phyloP scores from a whole-genome alignment of 1,140 invertebrate species.

The Polyergus mexicanus region DNA sequence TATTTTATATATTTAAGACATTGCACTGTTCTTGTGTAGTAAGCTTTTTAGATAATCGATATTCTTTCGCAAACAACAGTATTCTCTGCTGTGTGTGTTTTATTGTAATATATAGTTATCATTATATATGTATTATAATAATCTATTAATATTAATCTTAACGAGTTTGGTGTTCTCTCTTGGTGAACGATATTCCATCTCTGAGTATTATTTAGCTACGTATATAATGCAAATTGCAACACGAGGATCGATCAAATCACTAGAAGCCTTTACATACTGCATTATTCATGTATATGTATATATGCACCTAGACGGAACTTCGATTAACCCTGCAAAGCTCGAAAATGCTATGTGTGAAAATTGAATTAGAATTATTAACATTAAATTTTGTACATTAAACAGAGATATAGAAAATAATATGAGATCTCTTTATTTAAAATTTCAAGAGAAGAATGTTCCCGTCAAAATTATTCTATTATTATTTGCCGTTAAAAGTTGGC shows the following conservation, averaged over 20 bases:
- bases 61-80: conserved; percentile 1
- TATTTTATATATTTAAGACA: conserved; percentile 9
- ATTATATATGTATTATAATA: conserved; percentile 10
- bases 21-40: not conserved
- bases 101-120: not conserved
- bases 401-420: conserved; percentile 31
- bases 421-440: not conserved
- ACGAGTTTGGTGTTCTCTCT: conserved; percentile 55
- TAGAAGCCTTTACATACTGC: conserved; percentile 6
- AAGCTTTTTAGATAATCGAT: conserved; percentile 1
- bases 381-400: conserved; percentile 27
- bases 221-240: conserved; percentile 30
- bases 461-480: not conserved
- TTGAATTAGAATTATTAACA: not conserved
- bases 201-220: conserved; percentile 29
- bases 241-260: conserved; percentile 15
- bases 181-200: conserved; percentile 14
- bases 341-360: not conserved
- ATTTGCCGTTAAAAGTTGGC: conserved; percentile 11
- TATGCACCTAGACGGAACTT: not conserved
- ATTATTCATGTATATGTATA: conserved; percentile 16
- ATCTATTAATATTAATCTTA: conserved; percentile 40
- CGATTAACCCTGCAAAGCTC: not conserved
- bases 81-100: not conserved
- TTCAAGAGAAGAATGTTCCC: not conserved